phyloP scores from a whole-genome alignment of 2,797 vertebrate genomes.

The Ispidina picta region DNA sequence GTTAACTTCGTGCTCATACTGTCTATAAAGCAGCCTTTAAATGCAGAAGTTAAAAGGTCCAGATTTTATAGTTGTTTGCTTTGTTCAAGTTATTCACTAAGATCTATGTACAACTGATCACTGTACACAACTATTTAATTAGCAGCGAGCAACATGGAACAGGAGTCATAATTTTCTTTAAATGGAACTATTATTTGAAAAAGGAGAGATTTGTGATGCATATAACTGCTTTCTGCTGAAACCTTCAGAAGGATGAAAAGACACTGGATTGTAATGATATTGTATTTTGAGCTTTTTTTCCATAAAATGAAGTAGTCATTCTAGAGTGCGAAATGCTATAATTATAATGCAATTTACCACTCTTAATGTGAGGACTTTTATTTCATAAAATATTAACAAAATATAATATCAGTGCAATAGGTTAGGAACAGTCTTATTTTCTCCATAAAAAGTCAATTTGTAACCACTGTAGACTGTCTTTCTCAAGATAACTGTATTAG shows the following conservation, averaged over 20 bases:
- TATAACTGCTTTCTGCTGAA: conserved; percentile 10
- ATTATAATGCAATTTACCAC: conserved; percentile 82
- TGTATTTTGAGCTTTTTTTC: conserved; percentile 69
- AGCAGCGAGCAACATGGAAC: not conserved
- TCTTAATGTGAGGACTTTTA: conserved; percentile 80
- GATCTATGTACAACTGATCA: not conserved
- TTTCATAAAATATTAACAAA: conserved; percentile 86
- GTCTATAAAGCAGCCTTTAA: not conserved
- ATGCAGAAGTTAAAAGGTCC: not conserved
- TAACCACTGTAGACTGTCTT: conserved; percentile 64
- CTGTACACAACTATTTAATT: conserved; percentile 35
- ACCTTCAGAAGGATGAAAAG: conserved; percentile 52
- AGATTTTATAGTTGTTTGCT: not conserved
- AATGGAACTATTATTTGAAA: conserved; percentile 69
- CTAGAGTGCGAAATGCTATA: conserved; percentile 75
- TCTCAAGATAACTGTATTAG: conserved; percentile 57
- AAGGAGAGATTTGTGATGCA: not conserved
- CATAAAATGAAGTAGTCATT: conserved; percentile 73
- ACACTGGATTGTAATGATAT: conserved; percentile 54
- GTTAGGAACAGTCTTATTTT: conserved; percentile 80
- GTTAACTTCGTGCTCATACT: not conserved
- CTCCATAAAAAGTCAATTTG: conserved; percentile 80
- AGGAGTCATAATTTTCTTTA: conserved; percentile 30
- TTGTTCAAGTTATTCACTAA: not conserved
- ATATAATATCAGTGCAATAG: conserved; percentile 80